phyloP scores from a whole-genome alignment of 1,140 invertebrate species.

The Brachystomella parvula region DNA sequence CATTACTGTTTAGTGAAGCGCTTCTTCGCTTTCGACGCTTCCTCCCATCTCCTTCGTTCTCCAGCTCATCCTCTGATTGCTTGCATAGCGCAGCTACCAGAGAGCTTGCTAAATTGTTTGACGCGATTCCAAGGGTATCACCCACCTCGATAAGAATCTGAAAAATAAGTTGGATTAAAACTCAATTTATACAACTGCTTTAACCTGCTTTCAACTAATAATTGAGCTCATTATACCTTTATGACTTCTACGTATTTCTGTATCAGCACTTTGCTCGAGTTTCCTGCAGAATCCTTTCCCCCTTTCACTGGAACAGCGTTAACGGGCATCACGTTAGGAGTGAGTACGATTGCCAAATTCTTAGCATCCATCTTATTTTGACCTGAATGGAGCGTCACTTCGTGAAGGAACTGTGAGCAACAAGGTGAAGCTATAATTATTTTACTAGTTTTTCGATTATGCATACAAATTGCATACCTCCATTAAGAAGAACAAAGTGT shows the following conservation, averaged over 20 bases:
- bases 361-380: conserved; percentile 28
- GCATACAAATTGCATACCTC: conserved; percentile 13
- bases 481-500: conserved; percentile 26
- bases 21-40: conserved; percentile 31
- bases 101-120: conserved; percentile 7
- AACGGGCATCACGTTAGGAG: conserved; percentile 34
- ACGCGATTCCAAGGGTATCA: conserved; percentile 21
- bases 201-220: neutral
- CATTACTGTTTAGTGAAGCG: conserved; percentile 29
- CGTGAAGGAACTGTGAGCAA: conserved; percentile 25
- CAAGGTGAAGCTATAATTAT: neutral
- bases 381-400: conserved; percentile 21
- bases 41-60: conserved; percentile 16
- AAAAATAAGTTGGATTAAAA: neutral
- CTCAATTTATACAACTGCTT: neutral
- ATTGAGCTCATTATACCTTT: conserved; percentile 10
- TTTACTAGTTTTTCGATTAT: neutral
- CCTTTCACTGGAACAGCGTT: neutral
- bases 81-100: conserved; percentile 10
- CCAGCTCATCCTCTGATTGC: conserved; percentile 32
- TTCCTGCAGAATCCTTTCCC: conserved; percentile 2
- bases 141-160: conserved; percentile 32
- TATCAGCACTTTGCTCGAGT: conserved; percentile 11
- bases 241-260: conserved; percentile 22
- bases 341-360: conserved; percentile 34